These are phyloP conservation scores for Ischnus inquisitorius DNA, from an alignment of 2,888 invertebrate genomes.

Conservation along the genomic window DNA sequence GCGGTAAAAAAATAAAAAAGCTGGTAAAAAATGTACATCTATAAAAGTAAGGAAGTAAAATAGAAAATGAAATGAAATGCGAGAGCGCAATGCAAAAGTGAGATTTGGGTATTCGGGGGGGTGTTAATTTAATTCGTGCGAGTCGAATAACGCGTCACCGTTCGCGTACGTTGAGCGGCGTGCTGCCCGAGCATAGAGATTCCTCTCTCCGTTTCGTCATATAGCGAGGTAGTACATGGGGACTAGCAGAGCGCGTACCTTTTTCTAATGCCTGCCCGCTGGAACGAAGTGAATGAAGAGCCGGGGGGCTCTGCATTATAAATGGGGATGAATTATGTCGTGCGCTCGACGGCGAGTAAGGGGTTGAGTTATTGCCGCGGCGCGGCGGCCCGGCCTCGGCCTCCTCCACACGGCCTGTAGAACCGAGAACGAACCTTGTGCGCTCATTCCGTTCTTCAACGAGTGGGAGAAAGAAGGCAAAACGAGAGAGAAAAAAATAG, in stretches of 20 bases:
- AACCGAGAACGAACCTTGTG: conserved; percentile 38
- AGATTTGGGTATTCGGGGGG: conserved; percentile 18
- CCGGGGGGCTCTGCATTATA: conserved; percentile 77
- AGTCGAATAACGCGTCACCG: conserved; percentile 53
- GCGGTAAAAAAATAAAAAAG: neutral
- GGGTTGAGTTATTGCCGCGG: conserved; percentile 75
- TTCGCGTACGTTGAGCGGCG: conserved; percentile 40
- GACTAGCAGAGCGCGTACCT: conserved; percentile 49
- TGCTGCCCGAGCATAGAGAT: conserved; percentile 53
- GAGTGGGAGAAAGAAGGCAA: conserved; percentile 13
- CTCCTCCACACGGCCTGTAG: conserved; percentile 57
- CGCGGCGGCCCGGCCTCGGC: conserved; percentile 57
- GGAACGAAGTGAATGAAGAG: conserved; percentile 78
- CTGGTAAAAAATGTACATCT: neutral
- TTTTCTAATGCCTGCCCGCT: conserved; percentile 70
- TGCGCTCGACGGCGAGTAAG: conserved; percentile 69
- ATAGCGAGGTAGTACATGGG: conserved; percentile 42
- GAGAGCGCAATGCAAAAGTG: neutral
- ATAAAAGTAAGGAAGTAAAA: neutral
- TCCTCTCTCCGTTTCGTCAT: conserved; percentile 55
- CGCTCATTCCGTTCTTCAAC: conserved; percentile 37
- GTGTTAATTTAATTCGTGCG: conserved; percentile 59
- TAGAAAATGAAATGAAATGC: conserved; percentile 13
- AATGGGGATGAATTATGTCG: conserved; percentile 81
- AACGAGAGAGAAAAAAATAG: neutral